Evolutionary conservation across 2,888 invertebrate genomes (phyloP), one percentile per base, ranked within the genome.

Genomic region (Apamea epomidion): DNA sequence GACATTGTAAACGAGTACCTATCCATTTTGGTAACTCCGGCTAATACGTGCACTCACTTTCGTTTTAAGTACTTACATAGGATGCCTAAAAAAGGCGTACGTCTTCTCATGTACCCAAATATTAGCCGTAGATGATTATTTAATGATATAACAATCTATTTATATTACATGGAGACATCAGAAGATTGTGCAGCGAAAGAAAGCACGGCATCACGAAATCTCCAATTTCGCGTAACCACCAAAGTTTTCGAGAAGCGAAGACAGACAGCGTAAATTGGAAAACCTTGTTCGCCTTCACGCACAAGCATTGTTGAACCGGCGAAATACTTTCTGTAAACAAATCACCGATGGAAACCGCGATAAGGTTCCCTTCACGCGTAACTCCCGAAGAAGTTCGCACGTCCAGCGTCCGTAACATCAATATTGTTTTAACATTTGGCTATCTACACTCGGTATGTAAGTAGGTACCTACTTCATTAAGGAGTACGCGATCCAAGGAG

Each of bases 401-500:
- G 76, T 76, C 64, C 7, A 21, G 76, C 16, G 71, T 72, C 62
- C 54, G 77, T 83, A 79, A 81, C 82, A 86, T 82, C 84, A 86
- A 87, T 87, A 82, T 78, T 87, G 82, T 87, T 86, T 88, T 85
- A 85, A 87, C 78, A 80, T 84, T 81, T 84, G 80, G 83, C 80
- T 88, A 87, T 88, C 82, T 71, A 68, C 72, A 77, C 62, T 81
- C 58, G 60, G 74, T 75, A 83, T 76, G 83, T 80, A 83, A 80
- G 81, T 80, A 83, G 78, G 83, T 84, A 89, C 73, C 86, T 90
- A 89, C 85, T 90, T 91, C 90, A 91, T 91, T 92, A 92, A 83
- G 82, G 81, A 87, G 87, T 80, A 74, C 83, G 82, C 86, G 90
- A 89, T 90, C 85, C 88, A 89, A 87, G 86, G 89, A 84, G 75